These are phyloP conservation scores for Brachionus sp. DNA, from an alignment of 1,140 invertebrate genomes.

Conservation along the genomic window DNA sequence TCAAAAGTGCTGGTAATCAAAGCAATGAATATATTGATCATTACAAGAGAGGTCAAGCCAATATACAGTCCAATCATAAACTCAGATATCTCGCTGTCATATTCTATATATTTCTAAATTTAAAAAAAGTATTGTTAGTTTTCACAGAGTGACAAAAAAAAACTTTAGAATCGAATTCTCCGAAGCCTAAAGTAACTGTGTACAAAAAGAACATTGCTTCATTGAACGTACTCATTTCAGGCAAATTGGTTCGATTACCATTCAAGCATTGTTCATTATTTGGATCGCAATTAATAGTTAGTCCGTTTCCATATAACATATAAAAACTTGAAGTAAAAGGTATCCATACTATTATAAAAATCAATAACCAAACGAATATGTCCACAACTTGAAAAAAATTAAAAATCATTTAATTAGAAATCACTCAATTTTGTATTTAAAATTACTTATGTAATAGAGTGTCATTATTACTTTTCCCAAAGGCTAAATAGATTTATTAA, in stretches of 20 bases:
- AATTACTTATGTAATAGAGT: neutral
- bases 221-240: neutral
- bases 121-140: neutral
- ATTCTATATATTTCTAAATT: neutral
- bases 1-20: neutral
- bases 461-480: neutral
- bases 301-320: neutral
- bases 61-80: slow-evolving; percentile 1
- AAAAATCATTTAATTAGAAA: neutral
- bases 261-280: neutral
- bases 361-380: neutral
- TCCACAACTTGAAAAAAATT: neutral
- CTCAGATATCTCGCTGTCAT: neutral
- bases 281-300: neutral
- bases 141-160: neutral
- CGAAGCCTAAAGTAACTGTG: neutral
- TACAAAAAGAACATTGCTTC: slow-evolving; percentile 3
- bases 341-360: neutral
- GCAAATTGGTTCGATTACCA: neutral
- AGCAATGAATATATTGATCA: slow-evolving; percentile 34
- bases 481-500: neutral
- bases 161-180: neutral
- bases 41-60: neutral
- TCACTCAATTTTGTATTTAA: neutral
- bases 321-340: slow-evolving; percentile 26